Percentiles rank a stretch among this genome's conserved stretches.
phyloP scores from a whole-genome alignment of 2,888 invertebrate genomes.

The Ischnus inquisitorius region DNA sequence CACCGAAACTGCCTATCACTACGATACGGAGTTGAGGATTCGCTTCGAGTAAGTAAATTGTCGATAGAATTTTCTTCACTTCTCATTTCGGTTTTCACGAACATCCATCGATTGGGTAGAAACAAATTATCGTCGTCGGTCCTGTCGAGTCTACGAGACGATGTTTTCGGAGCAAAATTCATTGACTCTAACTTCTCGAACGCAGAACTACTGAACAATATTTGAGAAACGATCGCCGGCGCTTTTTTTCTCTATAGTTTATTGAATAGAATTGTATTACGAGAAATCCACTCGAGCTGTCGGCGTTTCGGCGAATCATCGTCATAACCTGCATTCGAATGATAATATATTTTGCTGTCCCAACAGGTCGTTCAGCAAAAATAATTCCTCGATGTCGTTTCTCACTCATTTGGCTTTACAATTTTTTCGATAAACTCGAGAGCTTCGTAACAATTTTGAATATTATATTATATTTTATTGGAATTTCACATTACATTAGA shows the following conservation, averaged over 20 bases:
- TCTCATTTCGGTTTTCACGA: not conserved
- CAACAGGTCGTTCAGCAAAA: not conserved
- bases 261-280: not conserved
- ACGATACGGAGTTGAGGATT: not conserved
- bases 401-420: no score
- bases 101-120: not conserved
- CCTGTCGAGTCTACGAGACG: not conserved
- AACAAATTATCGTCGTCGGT: not conserved
- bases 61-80: not conserved
- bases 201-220: no score
- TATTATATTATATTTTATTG: no score
- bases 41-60: not conserved
- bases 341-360: not conserved
- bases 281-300: not conserved
- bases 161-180: not conserved
- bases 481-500: no score
- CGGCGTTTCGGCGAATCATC: not conserved
- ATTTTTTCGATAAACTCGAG: no score
- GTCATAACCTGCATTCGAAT: constrained; percentile 4
- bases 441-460: no score
- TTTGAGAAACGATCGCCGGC: not conserved
- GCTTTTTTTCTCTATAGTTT: not conserved
- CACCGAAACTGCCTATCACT: not conserved
- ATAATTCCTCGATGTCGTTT: not conserved
- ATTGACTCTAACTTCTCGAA: not conserved